Evolutionary conservation across 2,113 vertebrate genomes (phyloP), one percentile per base, ranked within the genome.

Genomic region (Tympanuchus pallidicinctus): DNA sequence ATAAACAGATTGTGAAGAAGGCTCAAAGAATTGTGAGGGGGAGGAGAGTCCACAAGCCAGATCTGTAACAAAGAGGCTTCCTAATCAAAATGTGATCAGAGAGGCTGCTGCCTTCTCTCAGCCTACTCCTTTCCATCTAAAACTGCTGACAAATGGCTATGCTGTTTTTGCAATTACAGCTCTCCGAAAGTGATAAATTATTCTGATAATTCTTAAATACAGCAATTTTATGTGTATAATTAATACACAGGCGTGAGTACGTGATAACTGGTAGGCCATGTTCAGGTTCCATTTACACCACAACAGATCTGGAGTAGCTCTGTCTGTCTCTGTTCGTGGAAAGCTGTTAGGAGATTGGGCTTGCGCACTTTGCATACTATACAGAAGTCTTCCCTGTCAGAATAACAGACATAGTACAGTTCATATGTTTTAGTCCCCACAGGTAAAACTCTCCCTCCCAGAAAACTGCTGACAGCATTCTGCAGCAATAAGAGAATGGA

Each of bases 141-240:
- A 96, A 89, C 79, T 90, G 86, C 91, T 96, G 94, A 96, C 83
- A 89, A 96, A 96, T 90, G 69, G 78, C 95, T 96, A 36, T 90
- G 92, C 87, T 93, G 83, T 91, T 90, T 94, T 97, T 92, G 95
- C 93, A 96, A 91, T 92, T 94, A 96, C 80, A 95, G 89, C 90
- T 94, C 91, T 90, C 94, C 92, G 91, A 92, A 83, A 90, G 92
- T 96, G 92, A 94, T 92, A 92, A 96, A 96, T 95, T 96, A 90
- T 95, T 95, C 88, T 21, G 73, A 95, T 96, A 95, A 90, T 96
- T 96, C 87, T 92, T 89, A 90, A 95, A 94, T 82, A 88, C 88
- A 93, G 82, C 67, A 93, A 92, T 89, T 90, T 89, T 94, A 93
- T 60, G 4, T 95, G 82, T 92, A 93, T 94, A 94, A 95, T 96